Base-by-base conservation (phyloP, 1,140 invertebrate species). In the Aphelenchoides fujianensis region DNA sequence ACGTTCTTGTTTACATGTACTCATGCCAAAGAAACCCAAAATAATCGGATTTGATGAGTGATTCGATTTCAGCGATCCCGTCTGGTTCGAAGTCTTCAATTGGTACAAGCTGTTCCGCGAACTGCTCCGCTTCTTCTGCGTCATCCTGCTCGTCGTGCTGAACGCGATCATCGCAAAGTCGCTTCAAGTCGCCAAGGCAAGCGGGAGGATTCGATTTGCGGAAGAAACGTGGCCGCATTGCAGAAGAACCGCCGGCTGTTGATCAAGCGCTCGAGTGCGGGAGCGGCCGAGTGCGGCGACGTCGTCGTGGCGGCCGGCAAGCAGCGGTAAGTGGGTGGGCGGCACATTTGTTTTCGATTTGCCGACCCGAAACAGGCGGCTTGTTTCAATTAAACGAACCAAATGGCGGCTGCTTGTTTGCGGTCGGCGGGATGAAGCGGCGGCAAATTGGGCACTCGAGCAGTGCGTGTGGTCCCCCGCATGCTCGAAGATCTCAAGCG, bases 61-160 rank as follows among this genome's bases (percentile, higher is more conserved):
- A 48, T 23, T 48, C 0, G 16, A 1, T n/a, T 71, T 84, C 54
- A 82, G 77, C 36, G 81, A 82, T 55, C 80, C 82, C 0, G 34
- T 55, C 7, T 81, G 63, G n/a, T 79, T 36, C 64, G 71, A 74
- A 1, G 67, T 84, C 2, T 82, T 82, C 70, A 77, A 76, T 52
- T 84, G 82, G 41, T 82, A 82, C 71, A 83, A 82, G 61, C 64
- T 83, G 53, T 37, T 67, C 2, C 66, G 80, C 19, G 80, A 82
- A 37, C 72, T 71, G 31, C 36, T 84, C 9, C 73, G 80, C 19
- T 80, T 82, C 27, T 68, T 75, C 3, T 75, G 75, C 35, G 82
- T 82, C n/a, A 31, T 80, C 1, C 19, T 78, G 0, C 79, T 82
- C 32, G 70, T 82, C 7, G 37, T 70, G 7, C 30, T 82, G 2